Base-by-base conservation (phyloP, 2,888 invertebrate species). In the Eretmocerus hayati region DNA sequence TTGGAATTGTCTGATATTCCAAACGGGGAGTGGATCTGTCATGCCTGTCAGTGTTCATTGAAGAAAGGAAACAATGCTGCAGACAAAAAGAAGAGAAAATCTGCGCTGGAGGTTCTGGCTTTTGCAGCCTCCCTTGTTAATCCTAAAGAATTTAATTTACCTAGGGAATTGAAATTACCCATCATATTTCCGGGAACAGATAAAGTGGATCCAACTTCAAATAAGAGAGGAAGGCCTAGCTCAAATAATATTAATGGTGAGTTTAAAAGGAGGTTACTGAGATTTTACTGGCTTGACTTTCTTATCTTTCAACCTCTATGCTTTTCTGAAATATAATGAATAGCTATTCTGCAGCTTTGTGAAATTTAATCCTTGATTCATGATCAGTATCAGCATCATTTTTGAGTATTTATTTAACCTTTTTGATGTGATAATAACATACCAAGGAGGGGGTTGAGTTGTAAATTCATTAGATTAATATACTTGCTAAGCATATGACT, bases 11-110 rank as follows among this genome's bases (percentile, higher is more conserved):
- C 85, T 57, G 90, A 93, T 65, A 87, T 94, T 57, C 95, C 95
- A 1, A 78, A 80, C 40, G 93, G 94, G 0, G 85, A 91, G 69
- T 96, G 94, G 93, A 72, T 91, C 55, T 95, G 95, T 64, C 87
- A 89, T 59, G 83, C 86, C 58, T 95, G 95, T 67, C 77, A 74
- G 52, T 75, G 78, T 56, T 66, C 74, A 59, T 59, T 73, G 59
- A 70, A 67, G 43, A 62, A 62, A 42, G 66, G 69, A n/a, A 61
- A 59, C 20, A 56, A 49, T 21, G 26, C 50, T 8, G 48, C 55
- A 11, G 61, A 59, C 41, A 63, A 63, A 35, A 65, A 59, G 38
- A 69, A 66, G 41, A 69, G 65, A 50, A 68, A 67, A 52, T 65
- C 64, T 21, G 84, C 90, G 1, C 77, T 94, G 67, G 85, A 88